Evolutionary conservation across 2,113 vertebrate species (phyloP), one percentile per base, ranked within the genome.

Genomic region (Platycercus adscitus): DNA sequence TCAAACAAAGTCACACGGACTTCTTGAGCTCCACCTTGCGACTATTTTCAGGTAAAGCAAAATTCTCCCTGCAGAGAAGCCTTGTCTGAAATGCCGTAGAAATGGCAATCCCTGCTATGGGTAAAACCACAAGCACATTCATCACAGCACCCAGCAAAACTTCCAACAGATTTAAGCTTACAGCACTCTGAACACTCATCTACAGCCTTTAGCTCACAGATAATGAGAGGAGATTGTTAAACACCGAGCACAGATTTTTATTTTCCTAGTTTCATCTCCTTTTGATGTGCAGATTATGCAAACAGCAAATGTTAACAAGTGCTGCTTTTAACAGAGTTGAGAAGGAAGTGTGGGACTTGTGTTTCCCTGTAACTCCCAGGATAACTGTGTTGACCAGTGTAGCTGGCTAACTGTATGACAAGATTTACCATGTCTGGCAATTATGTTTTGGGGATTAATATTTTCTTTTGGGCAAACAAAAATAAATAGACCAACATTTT

Each of bases 11-110:
- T 35, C 88, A 85, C 52, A 72, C 3, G 2, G 71, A 41, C 64
- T 73, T 93, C 93, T 50, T 75, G 95, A 95, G 97, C 81, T 93
- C 97, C 98, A 97, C 83, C 98, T 98, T 93, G 96, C 94, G 98
- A 83, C 72, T 76, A 35, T 17, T 86, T 49, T 2, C 14, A 63
- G 53, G 61, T 78, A 96, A 65, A 93, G 85, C 71, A 58, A 72
- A 88, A 73, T 43, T 92, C 65, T 43, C 33, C 19, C 44, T 39
- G 66, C 56, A 37, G 41, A 55, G 26, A 28, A 5, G 47, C n/a
- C 15, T 52, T 7, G 0, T 13, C 61, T 26, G 35, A 58, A 37
- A 37, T 17, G 35, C 35, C 35, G 26, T 26, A 26, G 35, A 39
- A 61, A 61, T 61, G 24, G 35, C 58, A 61, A 61, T 25, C 35